Evolutionary conservation across 2,888 invertebrate genomes (phyloP).

Genomic region (Achlya flavicornis): DNA sequence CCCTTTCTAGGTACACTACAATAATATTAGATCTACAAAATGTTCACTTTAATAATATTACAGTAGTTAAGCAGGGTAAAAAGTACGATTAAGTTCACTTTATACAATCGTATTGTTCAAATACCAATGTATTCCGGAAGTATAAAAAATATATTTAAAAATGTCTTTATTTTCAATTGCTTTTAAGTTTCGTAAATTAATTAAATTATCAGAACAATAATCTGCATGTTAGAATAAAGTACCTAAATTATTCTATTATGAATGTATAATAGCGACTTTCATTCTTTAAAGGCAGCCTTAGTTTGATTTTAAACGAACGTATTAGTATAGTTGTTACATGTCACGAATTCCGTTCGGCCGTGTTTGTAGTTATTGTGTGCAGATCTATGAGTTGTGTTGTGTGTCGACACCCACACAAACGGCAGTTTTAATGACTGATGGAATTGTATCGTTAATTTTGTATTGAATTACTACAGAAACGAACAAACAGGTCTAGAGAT

Average conservation of each 20-base stretch:
- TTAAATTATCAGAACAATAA: not conserved
- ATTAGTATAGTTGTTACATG: not conserved
- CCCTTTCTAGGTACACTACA: slow-evolving; percentile 50
- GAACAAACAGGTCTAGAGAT: too few species aligned
- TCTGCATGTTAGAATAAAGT: not conserved
- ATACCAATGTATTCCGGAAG: slow-evolving; percentile 43
- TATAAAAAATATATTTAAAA: slow-evolving; percentile 24
- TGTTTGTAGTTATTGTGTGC: too few species aligned
- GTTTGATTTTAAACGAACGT: not conserved
- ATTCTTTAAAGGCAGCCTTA: not conserved
- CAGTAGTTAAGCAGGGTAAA: slow-evolving; percentile 71
- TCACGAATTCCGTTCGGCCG: too few species aligned
- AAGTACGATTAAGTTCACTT: slow-evolving; percentile 43
- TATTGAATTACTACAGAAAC: too few species aligned
- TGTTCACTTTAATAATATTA: slow-evolving; percentile 41
- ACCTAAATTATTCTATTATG: not conserved
- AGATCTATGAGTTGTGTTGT: too few species aligned
- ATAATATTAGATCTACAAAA: slow-evolving; percentile 44
- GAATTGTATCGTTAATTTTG: too few species aligned
- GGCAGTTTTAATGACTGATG: too few species aligned
- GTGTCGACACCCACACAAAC: too few species aligned
- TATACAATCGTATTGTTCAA: slow-evolving; percentile 47
- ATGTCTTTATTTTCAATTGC: slow-evolving; percentile 1
- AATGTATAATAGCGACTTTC: not conserved
- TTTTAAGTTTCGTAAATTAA: not conserved